Percentiles rank a stretch among this genome's conserved stretches.
Evolutionary conservation across 2,888 invertebrate genomes (phyloP).

Genomic region (Zele albiditarsus): DNA sequence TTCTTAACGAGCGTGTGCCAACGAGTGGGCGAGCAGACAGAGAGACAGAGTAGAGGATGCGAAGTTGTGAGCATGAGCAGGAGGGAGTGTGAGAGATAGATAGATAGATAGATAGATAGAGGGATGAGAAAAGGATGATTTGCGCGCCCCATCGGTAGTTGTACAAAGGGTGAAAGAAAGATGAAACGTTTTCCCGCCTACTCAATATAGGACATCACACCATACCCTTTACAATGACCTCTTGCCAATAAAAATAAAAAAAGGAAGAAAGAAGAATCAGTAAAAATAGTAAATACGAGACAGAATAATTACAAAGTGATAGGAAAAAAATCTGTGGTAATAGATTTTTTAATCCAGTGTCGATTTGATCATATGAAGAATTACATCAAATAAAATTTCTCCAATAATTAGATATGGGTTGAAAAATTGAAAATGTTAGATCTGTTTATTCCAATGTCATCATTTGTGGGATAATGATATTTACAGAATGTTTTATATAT

Average conservation of each 20-base stretch:
- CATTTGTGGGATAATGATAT: no score
- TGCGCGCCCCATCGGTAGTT: background rate
- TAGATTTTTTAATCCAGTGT: slow-evolving; percentile 26
- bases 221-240: background rate
- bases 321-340: background rate
- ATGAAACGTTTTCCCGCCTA: slow-evolving; percentile 1
- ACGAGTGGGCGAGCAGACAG: slow-evolving; percentile 40
- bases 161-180: slow-evolving; percentile 17
- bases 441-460: no score
- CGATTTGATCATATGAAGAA: no score
- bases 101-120: slow-evolving; percentile 21
- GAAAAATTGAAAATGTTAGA: no score
- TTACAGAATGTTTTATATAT: no score
- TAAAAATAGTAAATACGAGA: background rate
- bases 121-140: background rate
- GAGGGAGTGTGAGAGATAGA: slow-evolving; percentile 26
- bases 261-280: background rate
- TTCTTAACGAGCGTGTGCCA: slow-evolving; percentile 48
- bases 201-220: background rate
- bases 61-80: slow-evolving; percentile 28
- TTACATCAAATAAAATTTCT: no score
- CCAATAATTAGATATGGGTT: no score
- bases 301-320: background rate
- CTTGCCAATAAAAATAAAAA: background rate
- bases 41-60: slow-evolving; percentile 43